Conservation (phyloP, 2,888 invertebrate species). For the Ectobius pallidus region DNA sequence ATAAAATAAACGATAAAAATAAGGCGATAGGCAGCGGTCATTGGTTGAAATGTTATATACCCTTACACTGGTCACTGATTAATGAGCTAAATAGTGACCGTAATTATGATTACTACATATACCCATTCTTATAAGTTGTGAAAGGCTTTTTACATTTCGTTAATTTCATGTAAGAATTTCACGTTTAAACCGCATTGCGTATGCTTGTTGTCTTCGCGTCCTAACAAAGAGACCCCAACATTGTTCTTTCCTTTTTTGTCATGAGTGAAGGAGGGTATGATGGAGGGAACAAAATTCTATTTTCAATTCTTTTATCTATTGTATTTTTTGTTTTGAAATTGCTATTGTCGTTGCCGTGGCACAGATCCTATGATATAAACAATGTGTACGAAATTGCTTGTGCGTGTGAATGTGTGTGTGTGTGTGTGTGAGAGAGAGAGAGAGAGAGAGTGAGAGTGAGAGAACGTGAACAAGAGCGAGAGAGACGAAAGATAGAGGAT, state of each 20-base stretch:
- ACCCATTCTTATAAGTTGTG: no score
- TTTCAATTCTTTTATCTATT: slow-evolving; percentile 35
- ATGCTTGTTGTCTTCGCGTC: slow-evolving; percentile 39
- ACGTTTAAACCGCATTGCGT: slow-evolving; percentile 41
- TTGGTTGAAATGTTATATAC: no score
- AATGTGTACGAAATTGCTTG: neutral
- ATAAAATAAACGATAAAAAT: no score
- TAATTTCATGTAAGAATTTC: no score
- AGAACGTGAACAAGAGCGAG: neutral
- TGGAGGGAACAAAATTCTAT: slow-evolving; percentile 28
- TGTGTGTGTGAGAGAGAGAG: no score
- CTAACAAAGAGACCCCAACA: neutral
- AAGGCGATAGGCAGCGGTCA: no score
- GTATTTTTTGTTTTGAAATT: slow-evolving; percentile 28
- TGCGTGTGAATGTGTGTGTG: neutral
- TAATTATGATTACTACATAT: no score
- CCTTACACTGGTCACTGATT: no score
- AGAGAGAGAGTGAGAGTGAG: neutral
- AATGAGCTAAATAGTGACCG: no score
- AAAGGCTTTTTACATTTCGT: no score
- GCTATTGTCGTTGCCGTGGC: neutral
- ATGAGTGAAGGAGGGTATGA: slow-evolving; percentile 14
- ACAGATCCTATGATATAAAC: slow-evolving; percentile 3
- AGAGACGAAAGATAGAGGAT: slow-evolving; percentile 8
- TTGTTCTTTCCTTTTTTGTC: slow-evolving; percentile 32